Percentiles rank a stretch among this genome's conserved stretches.
Conservation (phyloP, 1,140 invertebrate species). For the Ceratitis capitata region DNA sequence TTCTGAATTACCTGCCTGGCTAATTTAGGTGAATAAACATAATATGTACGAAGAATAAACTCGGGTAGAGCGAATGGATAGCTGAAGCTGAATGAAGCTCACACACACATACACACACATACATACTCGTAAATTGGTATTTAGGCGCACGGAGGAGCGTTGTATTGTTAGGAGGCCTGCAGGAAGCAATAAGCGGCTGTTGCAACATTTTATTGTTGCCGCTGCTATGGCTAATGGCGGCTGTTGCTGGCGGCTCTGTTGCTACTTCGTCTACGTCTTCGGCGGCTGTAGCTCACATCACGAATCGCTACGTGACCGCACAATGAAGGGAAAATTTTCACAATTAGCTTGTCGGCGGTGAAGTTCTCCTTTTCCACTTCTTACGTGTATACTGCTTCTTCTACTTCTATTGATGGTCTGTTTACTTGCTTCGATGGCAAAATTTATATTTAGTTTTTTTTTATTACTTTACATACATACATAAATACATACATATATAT, state of each 20-base stretch:
- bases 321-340: constrained; percentile 39
- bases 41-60: too few relatives aligned
- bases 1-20: constrained; percentile 12
- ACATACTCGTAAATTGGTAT: background rate
- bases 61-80: background rate
- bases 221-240: constrained; percentile 47
- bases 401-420: constrained; percentile 13
- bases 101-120: background rate
- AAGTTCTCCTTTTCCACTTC: background rate
- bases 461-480: background rate
- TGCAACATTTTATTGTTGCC: constrained; percentile 42
- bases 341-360: constrained; percentile 38
- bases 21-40: constrained; percentile 14
- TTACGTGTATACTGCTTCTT: too few relatives aligned
- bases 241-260: too few relatives aligned
- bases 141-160: too few relatives aligned
- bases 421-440: background rate
- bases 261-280: too few relatives aligned
- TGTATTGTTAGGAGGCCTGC: background rate
- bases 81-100: background rate
- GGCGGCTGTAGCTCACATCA: constrained; percentile 51
- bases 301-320: constrained; percentile 52
- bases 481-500: background rate
- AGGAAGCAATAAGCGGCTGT: constrained; percentile 55
- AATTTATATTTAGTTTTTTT: background rate